These are phyloP conservation scores for Mongoloraphidia duomilia DNA, from an alignment of 2,888 invertebrate species.

Conservation along the genomic window DNA sequence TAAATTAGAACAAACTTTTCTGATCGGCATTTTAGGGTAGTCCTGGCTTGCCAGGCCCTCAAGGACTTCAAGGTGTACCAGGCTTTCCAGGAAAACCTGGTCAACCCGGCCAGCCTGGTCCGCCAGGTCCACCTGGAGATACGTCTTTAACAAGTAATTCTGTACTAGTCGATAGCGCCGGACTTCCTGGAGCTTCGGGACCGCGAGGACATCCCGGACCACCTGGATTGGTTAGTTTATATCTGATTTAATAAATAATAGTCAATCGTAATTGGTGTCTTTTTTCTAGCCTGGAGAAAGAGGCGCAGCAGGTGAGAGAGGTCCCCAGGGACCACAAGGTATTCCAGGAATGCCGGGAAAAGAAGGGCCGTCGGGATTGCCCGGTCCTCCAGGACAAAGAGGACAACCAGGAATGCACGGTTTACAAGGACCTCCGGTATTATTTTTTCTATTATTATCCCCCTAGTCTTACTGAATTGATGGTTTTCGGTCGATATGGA, in stretches of 20 bases:
- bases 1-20: neutral
- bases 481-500: too few relatives aligned
- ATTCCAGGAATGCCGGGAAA: constrained; percentile 42
- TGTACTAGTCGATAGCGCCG: constrained; percentile 19
- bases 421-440: constrained; percentile 39
- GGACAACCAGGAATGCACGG: constrained; percentile 48
- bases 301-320: constrained; percentile 39
- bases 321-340: constrained; percentile 40
- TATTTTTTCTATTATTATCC: constrained; percentile 14
- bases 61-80: constrained; percentile 23
- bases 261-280: neutral
- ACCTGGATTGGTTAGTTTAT: constrained; percentile 33
- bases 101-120: constrained; percentile 31
- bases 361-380: constrained; percentile 38
- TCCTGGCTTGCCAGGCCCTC: constrained; percentile 20
- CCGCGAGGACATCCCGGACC: constrained; percentile 40
- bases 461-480: too few relatives aligned
- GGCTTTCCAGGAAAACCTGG: constrained; percentile 28
- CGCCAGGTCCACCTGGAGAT: constrained; percentile 23
- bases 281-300: constrained; percentile 37
- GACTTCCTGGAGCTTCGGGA: constrained; percentile 33
- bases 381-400: constrained; percentile 41
- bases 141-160: constrained; percentile 19
- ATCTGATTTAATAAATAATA: neutral
- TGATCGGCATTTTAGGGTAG: constrained; percentile 9